These are phyloP conservation scores for Passer montanus DNA, from an alignment of 2,113 vertebrate genomes.

Conservation along the genomic window DNA sequence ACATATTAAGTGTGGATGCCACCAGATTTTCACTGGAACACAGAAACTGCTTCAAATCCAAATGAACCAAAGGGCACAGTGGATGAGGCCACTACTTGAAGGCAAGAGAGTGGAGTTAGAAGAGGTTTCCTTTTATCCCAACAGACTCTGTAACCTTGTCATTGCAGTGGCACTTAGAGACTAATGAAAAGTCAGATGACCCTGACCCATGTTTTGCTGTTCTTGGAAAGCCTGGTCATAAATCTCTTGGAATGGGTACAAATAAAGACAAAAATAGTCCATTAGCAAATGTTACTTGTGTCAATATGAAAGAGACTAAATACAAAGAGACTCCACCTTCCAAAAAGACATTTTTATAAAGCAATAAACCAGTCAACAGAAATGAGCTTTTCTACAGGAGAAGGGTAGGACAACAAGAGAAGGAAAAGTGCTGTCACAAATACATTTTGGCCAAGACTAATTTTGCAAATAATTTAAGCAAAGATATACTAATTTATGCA, in stretches of 20 bases:
- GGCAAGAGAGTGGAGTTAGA: background rate
- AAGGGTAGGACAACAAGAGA: background rate
- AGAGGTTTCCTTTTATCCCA: background rate
- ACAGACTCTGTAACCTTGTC: conserved; percentile 60
- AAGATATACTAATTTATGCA: background rate
- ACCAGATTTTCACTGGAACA: background rate
- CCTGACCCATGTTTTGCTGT: conserved; percentile 9
- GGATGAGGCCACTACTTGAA: background rate
- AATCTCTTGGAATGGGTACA: conserved; percentile 38
- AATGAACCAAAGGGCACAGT: background rate
- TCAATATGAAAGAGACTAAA: background rate
- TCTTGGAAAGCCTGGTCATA: conserved; percentile 25
- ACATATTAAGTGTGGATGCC: background rate
- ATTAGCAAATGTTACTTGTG: conserved; percentile 13
- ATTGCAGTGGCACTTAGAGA: conserved; percentile 57
- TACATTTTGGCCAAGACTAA: background rate
- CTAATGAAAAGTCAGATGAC: conserved; percentile 55
- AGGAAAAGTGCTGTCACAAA: background rate
- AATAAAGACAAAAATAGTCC: conserved; percentile 29
- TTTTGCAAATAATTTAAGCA: conserved; percentile 12
- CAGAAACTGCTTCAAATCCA: background rate
- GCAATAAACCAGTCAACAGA: conserved; percentile 23
- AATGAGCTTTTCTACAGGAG: background rate
- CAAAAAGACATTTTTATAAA: conserved; percentile 54
- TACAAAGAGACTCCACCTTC: background rate